A percentile compares a stretch with the other conserved stretches of the same genome.
These are phyloP conservation scores for Macrophya alboannulata DNA, from an alignment of 2,888 invertebrate species.

Conservation along the genomic window DNA sequence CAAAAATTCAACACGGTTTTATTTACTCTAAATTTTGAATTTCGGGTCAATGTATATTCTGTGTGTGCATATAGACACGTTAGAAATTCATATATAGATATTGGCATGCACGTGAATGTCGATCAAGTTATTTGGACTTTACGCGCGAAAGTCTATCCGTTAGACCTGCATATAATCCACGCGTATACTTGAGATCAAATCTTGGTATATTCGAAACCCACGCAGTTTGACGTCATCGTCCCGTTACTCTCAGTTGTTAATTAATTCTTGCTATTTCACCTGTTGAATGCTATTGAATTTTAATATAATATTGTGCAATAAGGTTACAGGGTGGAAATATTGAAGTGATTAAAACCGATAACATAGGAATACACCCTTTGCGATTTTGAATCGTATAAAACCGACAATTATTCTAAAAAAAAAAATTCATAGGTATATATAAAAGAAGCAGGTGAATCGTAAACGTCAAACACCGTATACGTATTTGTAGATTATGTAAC, in stretches of 20 bases:
- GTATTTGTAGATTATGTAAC: conserved; percentile 32
- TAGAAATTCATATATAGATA: not conserved
- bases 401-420: not conserved
- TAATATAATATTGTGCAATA: not conserved
- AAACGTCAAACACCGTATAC: not conserved
- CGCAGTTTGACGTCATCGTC: conserved; percentile 74
- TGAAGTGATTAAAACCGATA: not conserved
- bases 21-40: not conserved
- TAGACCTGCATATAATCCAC: conserved; percentile 35
- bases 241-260: conserved; percentile 68
- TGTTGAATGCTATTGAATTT: conserved; percentile 30
- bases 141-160: conserved; percentile 15
- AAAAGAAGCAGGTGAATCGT: not conserved
- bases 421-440: too few species aligned
- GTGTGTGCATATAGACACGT: not conserved
- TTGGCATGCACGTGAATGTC: not conserved
- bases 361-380: not conserved
- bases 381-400: not conserved
- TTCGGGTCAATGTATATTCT: not conserved
- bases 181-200: conserved; percentile 54
- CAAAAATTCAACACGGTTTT: not conserved
- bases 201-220: conserved; percentile 74
- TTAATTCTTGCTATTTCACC: conserved; percentile 38
- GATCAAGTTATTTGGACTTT: not conserved
- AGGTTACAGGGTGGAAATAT: not conserved